Percentiles rank a stretch among this genome's conserved stretches.
Conservation (phyloP, 2,888 invertebrate genomes). For the Cryptus armator region DNA sequence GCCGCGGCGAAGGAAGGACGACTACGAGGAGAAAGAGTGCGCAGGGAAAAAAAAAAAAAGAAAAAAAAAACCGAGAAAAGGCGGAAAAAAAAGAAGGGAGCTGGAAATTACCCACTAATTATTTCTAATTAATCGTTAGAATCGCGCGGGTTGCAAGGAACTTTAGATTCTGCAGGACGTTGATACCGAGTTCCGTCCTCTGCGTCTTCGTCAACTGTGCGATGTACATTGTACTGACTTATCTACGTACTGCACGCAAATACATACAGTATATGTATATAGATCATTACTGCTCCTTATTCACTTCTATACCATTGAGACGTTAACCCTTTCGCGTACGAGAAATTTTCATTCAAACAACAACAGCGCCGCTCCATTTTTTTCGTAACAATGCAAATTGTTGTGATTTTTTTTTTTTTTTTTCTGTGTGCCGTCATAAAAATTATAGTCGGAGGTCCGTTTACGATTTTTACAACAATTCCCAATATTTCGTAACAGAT, state of each 20-base stretch:
- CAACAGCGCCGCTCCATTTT: no score
- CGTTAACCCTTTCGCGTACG: not conserved
- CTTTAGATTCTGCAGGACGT: slow-evolving; percentile 27
- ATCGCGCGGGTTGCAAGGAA: slow-evolving; percentile 36
- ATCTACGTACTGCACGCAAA: not conserved
- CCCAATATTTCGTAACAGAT: no score
- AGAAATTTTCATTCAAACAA: not conserved
- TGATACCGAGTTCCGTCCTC: slow-evolving; percentile 44
- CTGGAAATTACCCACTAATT: slow-evolving; percentile 80
- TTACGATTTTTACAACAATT: no score
- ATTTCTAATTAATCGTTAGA: slow-evolving; percentile 80
- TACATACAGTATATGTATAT: not conserved
- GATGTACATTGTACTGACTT: slow-evolving; percentile 4
- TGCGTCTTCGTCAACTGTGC: slow-evolving; percentile 34
- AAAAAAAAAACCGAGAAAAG: slow-evolving; percentile 44
- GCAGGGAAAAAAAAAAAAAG: slow-evolving; percentile 27
- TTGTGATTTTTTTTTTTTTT: no score
- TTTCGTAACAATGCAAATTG: no score
- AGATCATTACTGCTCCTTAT: not conserved
- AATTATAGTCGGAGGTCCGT: no score
- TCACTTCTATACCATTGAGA: not conserved
- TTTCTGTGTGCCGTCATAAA: no score
- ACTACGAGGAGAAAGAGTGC: slow-evolving; percentile 14
- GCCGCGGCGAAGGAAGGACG: slow-evolving; percentile 8
- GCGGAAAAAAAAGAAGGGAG: slow-evolving; percentile 55